Evolutionary conservation across 2,888 invertebrate genomes (phyloP).

Genomic region (Timema podura): DNA sequence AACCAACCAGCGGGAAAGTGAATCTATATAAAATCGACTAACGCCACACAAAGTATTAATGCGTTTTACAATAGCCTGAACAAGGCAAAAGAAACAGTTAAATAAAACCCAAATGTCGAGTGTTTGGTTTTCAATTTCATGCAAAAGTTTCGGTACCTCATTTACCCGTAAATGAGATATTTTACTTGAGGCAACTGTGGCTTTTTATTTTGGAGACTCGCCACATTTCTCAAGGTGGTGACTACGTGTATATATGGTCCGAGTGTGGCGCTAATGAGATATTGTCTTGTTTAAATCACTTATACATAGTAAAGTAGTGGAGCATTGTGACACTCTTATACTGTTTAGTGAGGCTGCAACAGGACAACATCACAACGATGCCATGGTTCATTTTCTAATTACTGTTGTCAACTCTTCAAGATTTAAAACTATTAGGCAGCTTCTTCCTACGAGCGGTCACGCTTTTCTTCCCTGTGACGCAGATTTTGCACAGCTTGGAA

Average conservation of each 20-base stretch:
- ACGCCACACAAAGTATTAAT: background rate
- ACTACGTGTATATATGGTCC: background rate
- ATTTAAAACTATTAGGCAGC: background rate
- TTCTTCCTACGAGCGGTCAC: background rate
- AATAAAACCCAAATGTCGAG: background rate
- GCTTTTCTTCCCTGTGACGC: background rate
- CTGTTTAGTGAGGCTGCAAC: background rate
- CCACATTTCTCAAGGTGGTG: background rate
- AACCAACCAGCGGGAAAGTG: background rate
- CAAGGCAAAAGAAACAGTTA: background rate
- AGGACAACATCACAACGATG: background rate
- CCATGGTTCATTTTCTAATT: background rate
- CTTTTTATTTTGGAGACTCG: background rate
- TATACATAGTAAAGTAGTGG: background rate
- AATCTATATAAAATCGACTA: background rate
- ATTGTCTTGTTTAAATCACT: background rate
- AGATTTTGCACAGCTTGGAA: background rate
- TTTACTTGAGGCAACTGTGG: slow-evolving; percentile 2
- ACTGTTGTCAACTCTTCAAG: background rate
- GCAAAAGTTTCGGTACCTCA: background rate
- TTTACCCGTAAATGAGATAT: background rate
- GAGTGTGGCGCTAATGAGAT: background rate
- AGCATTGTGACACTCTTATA: background rate
- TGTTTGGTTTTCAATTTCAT: slow-evolving; percentile 1
- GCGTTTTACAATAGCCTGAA: background rate